Evolutionary conservation across 2,797 vertebrate genomes (phyloP), one percentile per base, ranked within the genome.

Genomic region (Myoxocephalus aenaeus): DNA sequence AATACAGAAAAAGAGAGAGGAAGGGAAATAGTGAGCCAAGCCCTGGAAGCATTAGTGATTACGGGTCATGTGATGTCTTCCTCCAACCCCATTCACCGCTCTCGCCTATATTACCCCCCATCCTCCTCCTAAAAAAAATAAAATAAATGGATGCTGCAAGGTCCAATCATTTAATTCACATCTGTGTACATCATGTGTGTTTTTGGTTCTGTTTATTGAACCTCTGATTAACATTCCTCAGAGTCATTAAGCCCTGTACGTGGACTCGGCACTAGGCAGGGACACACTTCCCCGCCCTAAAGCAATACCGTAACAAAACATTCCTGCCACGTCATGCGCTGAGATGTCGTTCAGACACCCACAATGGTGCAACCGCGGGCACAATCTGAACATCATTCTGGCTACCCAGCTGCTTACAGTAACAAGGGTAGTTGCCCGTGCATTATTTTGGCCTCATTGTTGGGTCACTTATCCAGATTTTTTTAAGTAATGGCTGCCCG

Each of bases 401-500:
- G 68, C 83, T 83, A 48, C 59, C 80, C 92, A 92, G 93, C 93
- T 93, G 93, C 80, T 82, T 68, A 71, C 75, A 82, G 92, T 91
- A 92, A 92, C 79, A 76, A 86, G 87, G 86, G 86, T 84, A 87
- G 92, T 89, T 92, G 86, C 82, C 86, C 65, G 20, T 85, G 92
- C 86, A 88, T 90, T 93, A 92, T 92, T 94, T 89, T 90, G 83
- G 86, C 90, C 89, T 88, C 70, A 79, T 87, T 92, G 83, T 91
- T 91, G 86, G 92, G 93, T 95, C 93, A 94, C 90, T 93, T 94
- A 93, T 91, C 89, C 91, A 92, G 92, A 94, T 94, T 94, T 94
- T 92, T 91, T 89, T 92, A 94, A 90, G 92, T 82, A 93, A 94
- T 94, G 92, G 91, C 91, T 81, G 86, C 93, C 92, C 90, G 88